These are phyloP conservation scores for Saturnia japonica DNA, from an alignment of 2,888 invertebrate species.

Conservation along the genomic window DNA sequence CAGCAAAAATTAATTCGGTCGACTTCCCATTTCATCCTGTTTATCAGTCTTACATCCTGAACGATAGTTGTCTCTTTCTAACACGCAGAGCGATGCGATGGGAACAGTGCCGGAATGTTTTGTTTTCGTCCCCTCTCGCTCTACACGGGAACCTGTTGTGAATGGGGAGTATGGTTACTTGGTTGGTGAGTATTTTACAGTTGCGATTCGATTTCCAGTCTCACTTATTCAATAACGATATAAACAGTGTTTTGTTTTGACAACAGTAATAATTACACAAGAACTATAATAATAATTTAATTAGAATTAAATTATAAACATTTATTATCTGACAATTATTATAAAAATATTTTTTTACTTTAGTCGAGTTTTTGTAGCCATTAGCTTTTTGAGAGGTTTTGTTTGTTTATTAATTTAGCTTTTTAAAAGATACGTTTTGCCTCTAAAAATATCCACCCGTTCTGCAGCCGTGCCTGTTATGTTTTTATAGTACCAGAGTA, in stretches of 20 bases:
- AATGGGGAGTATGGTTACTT: conserved; percentile 52
- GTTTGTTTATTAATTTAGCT: too few species aligned
- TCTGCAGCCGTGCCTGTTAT: neutral
- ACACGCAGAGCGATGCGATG: conserved; percentile 47
- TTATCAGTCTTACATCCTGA: conserved; percentile 41
- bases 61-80: conserved; percentile 49
- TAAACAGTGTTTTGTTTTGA: neutral
- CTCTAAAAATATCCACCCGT: neutral
- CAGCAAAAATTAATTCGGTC: conserved; percentile 67
- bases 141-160: conserved; percentile 65
- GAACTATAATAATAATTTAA: too few species aligned
- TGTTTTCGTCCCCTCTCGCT: conserved; percentile 77
- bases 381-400: too few species aligned
- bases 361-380: too few species aligned
- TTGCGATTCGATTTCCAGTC: conserved; percentile 52
- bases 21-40: conserved; percentile 49
- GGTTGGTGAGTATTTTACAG: conserved; percentile 35
- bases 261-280: neutral
- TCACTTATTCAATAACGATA: neutral
- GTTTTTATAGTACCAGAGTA: too few species aligned
- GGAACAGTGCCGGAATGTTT: conserved; percentile 80
- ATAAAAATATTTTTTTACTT: too few species aligned
- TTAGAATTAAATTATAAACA: too few species aligned
- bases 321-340: too few species aligned
- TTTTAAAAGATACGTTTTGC: neutral